Conservation (phyloP, 2,888 invertebrate genomes). For the Venustoraphidia nigricollis region DNA sequence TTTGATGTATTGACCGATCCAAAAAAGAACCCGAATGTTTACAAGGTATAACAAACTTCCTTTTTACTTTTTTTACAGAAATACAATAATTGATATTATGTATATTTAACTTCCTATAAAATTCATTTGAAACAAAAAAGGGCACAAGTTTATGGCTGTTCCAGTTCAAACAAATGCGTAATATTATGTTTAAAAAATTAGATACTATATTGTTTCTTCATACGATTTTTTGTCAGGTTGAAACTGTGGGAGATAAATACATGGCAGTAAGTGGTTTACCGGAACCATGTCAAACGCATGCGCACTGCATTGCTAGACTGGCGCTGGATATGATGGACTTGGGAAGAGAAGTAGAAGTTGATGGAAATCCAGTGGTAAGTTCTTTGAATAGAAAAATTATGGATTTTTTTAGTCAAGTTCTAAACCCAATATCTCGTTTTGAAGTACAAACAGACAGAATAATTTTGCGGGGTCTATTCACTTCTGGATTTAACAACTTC, state of each 20-base stretch:
- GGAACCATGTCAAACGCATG: conserved; percentile 78
- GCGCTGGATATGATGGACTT: conserved; percentile 94
- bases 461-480: too few relatives aligned
- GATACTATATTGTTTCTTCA: background rate
- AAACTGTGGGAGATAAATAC: conserved; percentile 95
- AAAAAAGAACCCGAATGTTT: conserved; percentile 82
- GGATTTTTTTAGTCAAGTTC: too few relatives aligned
- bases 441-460: too few relatives aligned
- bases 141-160: background rate
- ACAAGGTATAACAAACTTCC: conserved; percentile 52
- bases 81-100: background rate
- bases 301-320: conserved; percentile 75
- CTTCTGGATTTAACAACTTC: too few relatives aligned
- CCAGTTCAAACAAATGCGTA: background rate
- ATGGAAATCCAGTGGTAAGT: conserved; percentile 74
- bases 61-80: too few relatives aligned
- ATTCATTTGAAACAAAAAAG: background rate
- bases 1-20: conserved; percentile 90
- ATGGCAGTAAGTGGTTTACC: conserved; percentile 95
- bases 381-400: background rate
- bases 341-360: conserved; percentile 72
- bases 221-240: conserved; percentile 47
- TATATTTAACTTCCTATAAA: background rate
- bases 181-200: background rate
- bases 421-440: too few relatives aligned